These are phyloP conservation scores for Lasioglossum lativentre DNA, from an alignment of 2,888 invertebrate species.

Conservation along the genomic window DNA sequence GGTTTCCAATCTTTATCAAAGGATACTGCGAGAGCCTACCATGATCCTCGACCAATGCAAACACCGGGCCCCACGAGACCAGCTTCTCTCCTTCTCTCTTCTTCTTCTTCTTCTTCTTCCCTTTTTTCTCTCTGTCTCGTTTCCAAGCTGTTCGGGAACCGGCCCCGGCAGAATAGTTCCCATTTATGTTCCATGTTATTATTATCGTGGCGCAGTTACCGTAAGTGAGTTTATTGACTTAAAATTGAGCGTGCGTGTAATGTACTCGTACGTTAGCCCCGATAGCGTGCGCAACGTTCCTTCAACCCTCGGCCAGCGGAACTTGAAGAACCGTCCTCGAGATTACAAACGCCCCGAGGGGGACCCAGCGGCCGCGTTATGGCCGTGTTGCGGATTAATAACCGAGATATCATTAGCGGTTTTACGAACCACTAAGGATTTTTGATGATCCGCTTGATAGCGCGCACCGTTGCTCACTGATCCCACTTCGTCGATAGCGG, in stretches of 20 bases:
- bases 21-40: slow-evolving; percentile 48
- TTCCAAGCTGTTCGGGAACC: not conserved
- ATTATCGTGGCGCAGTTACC: slow-evolving; percentile 51
- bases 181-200: slow-evolving; percentile 44
- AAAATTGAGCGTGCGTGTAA: slow-evolving; percentile 57
- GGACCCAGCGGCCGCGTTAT: not conserved
- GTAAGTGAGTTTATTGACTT: slow-evolving; percentile 53
- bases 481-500: not conserved
- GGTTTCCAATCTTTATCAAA: slow-evolving; percentile 63
- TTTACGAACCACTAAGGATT: slow-evolving; percentile 3
- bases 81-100: not conserved
- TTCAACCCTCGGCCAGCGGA: slow-evolving; percentile 4
- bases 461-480: not conserved
- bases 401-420: slow-evolving; percentile 7
- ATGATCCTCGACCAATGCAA: slow-evolving; percentile 34
- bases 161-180: slow-evolving; percentile 38
- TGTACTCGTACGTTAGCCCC: slow-evolving; percentile 45
- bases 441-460: not conserved
- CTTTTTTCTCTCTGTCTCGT: not conserved
- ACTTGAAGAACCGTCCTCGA: slow-evolving; percentile 9
- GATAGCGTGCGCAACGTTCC: slow-evolving; percentile 39
- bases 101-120: not conserved
- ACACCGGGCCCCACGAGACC: not conserved
- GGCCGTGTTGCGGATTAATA: slow-evolving; percentile 23
- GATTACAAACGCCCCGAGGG: slow-evolving; percentile 21